Percentiles rank a stretch among this genome's conserved stretches.
Conservation (phyloP, 2,888 invertebrate species). For the Blastobasis lacticolella region DNA sequence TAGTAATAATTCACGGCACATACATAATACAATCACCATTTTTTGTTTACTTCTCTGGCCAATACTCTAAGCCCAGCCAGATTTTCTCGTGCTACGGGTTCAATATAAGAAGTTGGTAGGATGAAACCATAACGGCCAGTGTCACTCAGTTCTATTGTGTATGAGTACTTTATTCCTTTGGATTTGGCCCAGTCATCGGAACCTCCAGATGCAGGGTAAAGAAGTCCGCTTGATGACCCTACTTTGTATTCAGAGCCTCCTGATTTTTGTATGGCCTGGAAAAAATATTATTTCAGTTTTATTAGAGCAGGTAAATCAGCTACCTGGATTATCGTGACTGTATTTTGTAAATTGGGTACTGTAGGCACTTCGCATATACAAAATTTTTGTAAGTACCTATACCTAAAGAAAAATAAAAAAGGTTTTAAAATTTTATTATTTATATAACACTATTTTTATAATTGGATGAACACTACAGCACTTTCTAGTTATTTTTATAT, state of each 20-base stretch:
- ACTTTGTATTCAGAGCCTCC: constrained; percentile 81
- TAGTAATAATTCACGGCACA: constrained; percentile 6
- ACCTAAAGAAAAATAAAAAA: no score
- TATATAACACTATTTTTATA: no score
- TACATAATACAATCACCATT: constrained; percentile 17
- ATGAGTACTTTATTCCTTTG: constrained; percentile 87
- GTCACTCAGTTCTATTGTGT: constrained; percentile 92
- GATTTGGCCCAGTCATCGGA: constrained; percentile 96
- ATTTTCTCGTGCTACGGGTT: constrained; percentile 83
- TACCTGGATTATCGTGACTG: no score
- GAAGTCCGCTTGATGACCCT: constrained; percentile 83
- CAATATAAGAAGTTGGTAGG: constrained; percentile 85
- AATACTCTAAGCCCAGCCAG: constrained; percentile 81
- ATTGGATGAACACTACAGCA: no score
- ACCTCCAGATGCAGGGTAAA: constrained; percentile 87
- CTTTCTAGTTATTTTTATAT: no score
- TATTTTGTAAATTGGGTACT: no score
- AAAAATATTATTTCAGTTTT: constrained; percentile 10
- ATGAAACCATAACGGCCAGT: constrained; percentile 89
- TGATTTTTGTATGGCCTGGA: constrained; percentile 74
- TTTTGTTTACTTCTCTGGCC: constrained; percentile 35
- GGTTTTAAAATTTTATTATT: no score
- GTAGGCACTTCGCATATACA: no score
- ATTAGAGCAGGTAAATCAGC: no score
- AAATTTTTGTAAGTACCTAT: no score